Evolutionary conservation across 2,113 vertebrate genomes (phyloP).

Genomic region (Bos javanicus): DNA sequence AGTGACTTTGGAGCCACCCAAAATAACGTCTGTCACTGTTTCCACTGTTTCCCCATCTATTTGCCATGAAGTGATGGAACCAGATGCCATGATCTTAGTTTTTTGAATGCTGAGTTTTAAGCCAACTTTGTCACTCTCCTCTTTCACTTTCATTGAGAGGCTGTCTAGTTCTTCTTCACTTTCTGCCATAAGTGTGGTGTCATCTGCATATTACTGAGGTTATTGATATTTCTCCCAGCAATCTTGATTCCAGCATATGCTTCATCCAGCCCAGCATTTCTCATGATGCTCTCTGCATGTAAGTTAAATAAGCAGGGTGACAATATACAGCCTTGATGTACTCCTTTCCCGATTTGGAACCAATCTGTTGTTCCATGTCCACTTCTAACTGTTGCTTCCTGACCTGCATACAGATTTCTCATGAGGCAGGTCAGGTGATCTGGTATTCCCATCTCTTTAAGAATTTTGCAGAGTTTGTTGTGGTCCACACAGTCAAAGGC

Average conservation of each 20-base stretch:
- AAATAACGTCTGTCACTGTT: neutral
- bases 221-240: neutral
- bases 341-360: neutral
- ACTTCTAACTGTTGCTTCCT: neutral
- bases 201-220: neutral
- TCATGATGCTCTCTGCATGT: neutral
- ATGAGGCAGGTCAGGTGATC: accelerated
- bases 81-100: neutral
- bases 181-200: neutral
- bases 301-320: neutral
- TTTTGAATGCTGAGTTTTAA: neutral
- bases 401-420: neutral
- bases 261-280: neutral
- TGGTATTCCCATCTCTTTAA: neutral
- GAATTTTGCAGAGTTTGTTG: neutral
- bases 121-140: neutral
- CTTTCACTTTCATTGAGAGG: neutral
- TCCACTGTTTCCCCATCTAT: neutral
- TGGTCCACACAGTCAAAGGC: neutral
- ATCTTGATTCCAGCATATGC: neutral
- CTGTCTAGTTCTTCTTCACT: neutral
- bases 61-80: neutral
- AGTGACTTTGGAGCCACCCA: neutral
- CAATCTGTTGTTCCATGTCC: neutral
- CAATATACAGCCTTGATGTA: neutral